phyloP scores from a whole-genome alignment of 2,113 vertebrate genomes.

The Ranitomeya variabilis region DNA sequence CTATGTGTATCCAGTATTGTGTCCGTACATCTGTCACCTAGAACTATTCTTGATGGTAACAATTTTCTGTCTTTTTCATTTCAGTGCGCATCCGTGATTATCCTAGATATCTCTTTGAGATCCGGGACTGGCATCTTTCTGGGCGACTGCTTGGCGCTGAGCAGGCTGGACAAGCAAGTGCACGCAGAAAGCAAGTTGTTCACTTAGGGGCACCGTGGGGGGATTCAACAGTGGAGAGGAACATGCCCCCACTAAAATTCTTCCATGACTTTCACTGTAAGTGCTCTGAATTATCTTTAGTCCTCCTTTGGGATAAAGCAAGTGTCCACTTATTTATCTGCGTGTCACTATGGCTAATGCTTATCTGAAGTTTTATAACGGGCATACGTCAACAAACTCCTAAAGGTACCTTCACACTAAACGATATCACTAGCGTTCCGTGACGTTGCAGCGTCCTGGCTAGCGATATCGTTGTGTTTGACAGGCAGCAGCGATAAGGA shows the following conservation, averaged over 20 bases:
- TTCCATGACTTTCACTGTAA: conserved; percentile 95
- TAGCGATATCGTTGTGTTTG: too few relatives aligned
- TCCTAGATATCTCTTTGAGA: conserved; percentile 96
- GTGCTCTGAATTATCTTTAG: conserved; percentile 54
- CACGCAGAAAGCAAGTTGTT: conserved; percentile 81
- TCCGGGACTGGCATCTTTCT: conserved; percentile 87
- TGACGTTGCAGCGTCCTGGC: too few relatives aligned
- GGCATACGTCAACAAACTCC: too few relatives aligned
- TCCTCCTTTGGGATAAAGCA: not conserved
- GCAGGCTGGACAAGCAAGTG: conserved; percentile 86
- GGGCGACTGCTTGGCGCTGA: conserved; percentile 90
- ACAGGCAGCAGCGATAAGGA: too few relatives aligned
- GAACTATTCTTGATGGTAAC: not conserved
- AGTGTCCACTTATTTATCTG: not conserved
- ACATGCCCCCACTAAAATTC: conserved; percentile 96
- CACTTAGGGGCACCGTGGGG: conserved; percentile 89
- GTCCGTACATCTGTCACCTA: too few relatives aligned
- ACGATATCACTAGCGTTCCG: too few relatives aligned
- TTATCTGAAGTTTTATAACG: not conserved
- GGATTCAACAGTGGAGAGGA: conserved; percentile 83
- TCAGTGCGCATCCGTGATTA: conserved; percentile 92
- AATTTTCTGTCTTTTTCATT: not conserved
- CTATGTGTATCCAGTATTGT: too few relatives aligned
- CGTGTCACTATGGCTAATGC: not conserved
- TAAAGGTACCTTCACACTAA: too few relatives aligned